These are phyloP conservation scores for Cyanoliseus patagonus DNA, from an alignment of 2,113 vertebrate species.

Conservation along the genomic window DNA sequence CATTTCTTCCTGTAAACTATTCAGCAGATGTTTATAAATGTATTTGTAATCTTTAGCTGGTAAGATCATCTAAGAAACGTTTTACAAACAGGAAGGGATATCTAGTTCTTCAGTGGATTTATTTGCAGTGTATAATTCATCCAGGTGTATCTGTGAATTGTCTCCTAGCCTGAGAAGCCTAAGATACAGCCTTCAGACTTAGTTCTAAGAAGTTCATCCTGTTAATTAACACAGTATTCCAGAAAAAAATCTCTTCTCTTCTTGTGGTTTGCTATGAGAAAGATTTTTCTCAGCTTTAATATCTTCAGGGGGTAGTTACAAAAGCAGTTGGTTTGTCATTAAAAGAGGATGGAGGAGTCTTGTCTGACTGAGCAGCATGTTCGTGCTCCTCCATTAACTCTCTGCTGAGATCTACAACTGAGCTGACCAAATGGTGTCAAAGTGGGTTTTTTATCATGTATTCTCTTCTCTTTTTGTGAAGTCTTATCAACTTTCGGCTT, in stretches of 20 bases:
- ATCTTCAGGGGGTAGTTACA: slow-evolving; percentile 52
- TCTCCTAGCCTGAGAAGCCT: background rate
- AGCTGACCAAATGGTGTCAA: slow-evolving; percentile 15
- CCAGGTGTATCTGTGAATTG: background rate
- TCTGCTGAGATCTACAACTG: slow-evolving; percentile 17
- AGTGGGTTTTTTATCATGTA: background rate
- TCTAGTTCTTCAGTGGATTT: background rate
- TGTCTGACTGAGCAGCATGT: slow-evolving; percentile 33
- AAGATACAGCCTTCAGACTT: background rate
- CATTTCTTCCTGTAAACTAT: slow-evolving; percentile 53
- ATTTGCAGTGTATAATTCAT: background rate
- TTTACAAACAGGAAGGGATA: slow-evolving; percentile 55
- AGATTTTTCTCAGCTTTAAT: slow-evolving; percentile 64
- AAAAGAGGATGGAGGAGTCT: slow-evolving; percentile 37
- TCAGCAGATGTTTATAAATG: slow-evolving; percentile 47
- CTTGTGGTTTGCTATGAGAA: slow-evolving; percentile 35
- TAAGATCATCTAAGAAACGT: slow-evolving; percentile 26
- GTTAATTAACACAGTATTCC: background rate
- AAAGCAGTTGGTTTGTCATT: slow-evolving; percentile 51
- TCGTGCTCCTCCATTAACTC: slow-evolving; percentile 41
- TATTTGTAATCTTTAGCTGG: slow-evolving; percentile 23
- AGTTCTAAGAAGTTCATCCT: background rate
- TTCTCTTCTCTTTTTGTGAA: background rate
- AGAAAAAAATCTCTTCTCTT: slow-evolving; percentile 1
- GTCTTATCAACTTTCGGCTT: background rate